A percentile compares a stretch with the other conserved stretches of the same genome.
These are phyloP conservation scores for Xestia rhomboidea DNA, from an alignment of 2,888 invertebrate genomes.

Conservation along the genomic window DNA sequence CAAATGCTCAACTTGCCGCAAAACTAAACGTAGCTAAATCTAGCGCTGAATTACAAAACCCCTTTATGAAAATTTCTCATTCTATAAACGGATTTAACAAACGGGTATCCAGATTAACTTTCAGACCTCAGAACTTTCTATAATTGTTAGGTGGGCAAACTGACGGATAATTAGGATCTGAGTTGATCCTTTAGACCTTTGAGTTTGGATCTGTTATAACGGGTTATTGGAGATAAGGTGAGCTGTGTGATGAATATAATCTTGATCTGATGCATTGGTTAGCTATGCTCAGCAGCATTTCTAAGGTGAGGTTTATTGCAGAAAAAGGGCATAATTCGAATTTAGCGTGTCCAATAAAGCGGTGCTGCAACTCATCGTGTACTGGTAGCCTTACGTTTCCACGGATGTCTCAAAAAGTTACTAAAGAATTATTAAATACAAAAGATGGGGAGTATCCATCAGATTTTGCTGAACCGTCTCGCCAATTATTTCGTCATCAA, in stretches of 20 bases:
- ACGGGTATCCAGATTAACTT: slow-evolving; percentile 49
- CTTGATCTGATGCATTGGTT: slow-evolving; percentile 1
- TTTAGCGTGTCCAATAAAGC: not conserved
- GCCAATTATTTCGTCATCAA: too few relatives aligned
- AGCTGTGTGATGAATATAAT: slow-evolving; percentile 21
- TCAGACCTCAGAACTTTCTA: slow-evolving; percentile 51
- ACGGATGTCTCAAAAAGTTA: not conserved
- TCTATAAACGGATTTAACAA: slow-evolving; percentile 51
- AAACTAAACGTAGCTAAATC: not conserved
- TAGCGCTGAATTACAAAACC: slow-evolving; percentile 10
- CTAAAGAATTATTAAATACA: not conserved
- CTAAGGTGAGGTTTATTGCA: not conserved
- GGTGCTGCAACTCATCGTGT: not conserved
- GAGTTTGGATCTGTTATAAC: slow-evolving; percentile 39
- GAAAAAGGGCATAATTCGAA: not conserved
- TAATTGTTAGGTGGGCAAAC: slow-evolving; percentile 58
- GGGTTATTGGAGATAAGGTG: slow-evolving; percentile 28
- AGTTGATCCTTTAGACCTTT: slow-evolving; percentile 36
- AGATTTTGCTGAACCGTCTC: not conserved
- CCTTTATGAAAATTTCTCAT: slow-evolving; percentile 35
- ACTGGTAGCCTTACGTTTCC: not conserved
- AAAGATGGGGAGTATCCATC: not conserved
- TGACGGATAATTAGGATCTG: slow-evolving; percentile 55
- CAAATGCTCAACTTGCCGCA: not conserved
- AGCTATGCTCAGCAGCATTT: not conserved